These are phyloP conservation scores for Phallusia fumigata DNA, from an alignment of 23 tunicate species.

Conservation along the genomic window DNA sequence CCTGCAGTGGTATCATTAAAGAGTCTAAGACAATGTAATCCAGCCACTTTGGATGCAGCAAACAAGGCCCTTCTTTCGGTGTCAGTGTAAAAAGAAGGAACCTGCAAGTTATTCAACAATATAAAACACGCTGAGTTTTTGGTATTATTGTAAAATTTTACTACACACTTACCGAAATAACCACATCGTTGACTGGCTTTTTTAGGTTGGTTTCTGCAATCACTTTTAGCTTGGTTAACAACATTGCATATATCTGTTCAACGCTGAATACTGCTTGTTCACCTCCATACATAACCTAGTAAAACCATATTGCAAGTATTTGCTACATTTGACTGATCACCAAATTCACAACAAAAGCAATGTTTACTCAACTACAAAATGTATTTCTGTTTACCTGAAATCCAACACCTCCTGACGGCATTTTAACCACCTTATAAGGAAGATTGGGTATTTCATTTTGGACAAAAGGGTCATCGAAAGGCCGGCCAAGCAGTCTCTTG, in stretches of 20 bases:
- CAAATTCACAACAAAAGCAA: not conserved
- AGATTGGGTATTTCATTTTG: slow-evolving; percentile 57
- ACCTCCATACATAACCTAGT: slow-evolving; percentile 62
- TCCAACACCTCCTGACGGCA: slow-evolving; percentile 67
- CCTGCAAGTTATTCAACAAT: slow-evolving; percentile 34
- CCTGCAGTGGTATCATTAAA: slow-evolving; percentile 90
- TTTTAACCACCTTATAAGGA: slow-evolving; percentile 70
- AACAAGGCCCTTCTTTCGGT: slow-evolving; percentile 60
- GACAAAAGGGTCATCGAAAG: slow-evolving; percentile 72
- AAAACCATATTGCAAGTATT: not conserved
- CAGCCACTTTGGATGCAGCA: slow-evolving; percentile 59
- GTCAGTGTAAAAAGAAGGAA: slow-evolving; percentile 85
- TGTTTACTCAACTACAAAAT: not conserved
- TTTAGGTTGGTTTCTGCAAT: slow-evolving; percentile 81
- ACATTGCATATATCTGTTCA: slow-evolving; percentile 90
- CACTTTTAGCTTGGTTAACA: slow-evolving; percentile 73
- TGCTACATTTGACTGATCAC: not conserved
- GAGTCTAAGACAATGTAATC: slow-evolving; percentile 59
- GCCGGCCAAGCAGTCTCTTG: slow-evolving; percentile 83
- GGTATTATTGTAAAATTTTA: too few species aligned
- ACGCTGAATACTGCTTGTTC: slow-evolving; percentile 61
- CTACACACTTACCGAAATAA: slow-evolving; percentile 69
- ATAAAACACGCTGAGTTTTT: not conserved
- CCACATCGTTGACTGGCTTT: slow-evolving; percentile 90
- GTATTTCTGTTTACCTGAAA: slow-evolving; percentile 47